Conservation (phyloP, 2,113 vertebrate species). For the Laticauda colubrina region DNA sequence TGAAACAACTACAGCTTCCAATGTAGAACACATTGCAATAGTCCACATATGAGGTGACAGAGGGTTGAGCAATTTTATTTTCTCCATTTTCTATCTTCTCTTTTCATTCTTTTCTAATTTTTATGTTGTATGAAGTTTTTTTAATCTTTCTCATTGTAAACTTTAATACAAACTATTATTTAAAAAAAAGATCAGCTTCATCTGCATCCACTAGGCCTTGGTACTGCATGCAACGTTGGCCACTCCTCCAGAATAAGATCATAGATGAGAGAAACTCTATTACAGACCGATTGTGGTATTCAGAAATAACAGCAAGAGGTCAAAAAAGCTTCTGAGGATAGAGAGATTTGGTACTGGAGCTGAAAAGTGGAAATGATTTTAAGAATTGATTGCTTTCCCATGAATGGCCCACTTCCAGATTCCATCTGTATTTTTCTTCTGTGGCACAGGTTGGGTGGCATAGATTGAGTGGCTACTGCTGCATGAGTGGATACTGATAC, state of each 20-base stretch:
- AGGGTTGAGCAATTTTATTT: not conserved
- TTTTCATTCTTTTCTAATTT: not conserved
- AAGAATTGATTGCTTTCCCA: not conserved
- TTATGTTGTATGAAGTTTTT: not conserved
- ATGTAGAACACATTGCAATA: not conserved
- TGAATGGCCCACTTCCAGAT: not conserved
- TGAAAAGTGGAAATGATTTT: not conserved
- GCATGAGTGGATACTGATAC: not conserved
- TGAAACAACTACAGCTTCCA: not conserved
- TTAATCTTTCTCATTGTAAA: not conserved
- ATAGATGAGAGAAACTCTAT: not conserved
- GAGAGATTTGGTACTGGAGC: not conserved
- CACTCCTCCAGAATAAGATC: not conserved
- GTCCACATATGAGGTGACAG: not conserved
- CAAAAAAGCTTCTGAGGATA: not conserved
- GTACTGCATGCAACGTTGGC: not conserved
- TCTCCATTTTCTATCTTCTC: not conserved
- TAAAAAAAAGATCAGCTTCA: not conserved
- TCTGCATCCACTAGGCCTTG: not conserved
- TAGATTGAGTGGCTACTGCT: not conserved
- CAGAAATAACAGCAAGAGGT: not conserved
- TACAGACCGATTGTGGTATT: not conserved
- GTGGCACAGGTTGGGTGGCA: not conserved
- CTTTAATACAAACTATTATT: not conserved
- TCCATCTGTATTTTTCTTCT: not conserved